Base-by-base conservation (phyloP, 2,113 vertebrate species). In the Capra hircus region DNA sequence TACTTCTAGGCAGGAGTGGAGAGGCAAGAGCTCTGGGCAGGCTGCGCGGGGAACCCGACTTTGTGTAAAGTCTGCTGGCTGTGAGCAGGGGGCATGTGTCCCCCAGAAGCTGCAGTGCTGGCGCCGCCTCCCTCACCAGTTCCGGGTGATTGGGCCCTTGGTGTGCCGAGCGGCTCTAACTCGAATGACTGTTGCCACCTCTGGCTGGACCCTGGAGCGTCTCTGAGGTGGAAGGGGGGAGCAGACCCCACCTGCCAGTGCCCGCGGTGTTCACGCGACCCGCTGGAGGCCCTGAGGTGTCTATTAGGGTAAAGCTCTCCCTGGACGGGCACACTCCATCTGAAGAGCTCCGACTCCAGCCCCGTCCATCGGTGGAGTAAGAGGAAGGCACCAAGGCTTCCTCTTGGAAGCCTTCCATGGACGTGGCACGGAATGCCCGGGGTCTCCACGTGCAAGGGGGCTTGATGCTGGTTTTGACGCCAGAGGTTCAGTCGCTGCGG, bases 401-500 rank as follows among this genome's bases (percentile, higher is more conserved):
- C 36, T 36, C 36, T 36, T 36, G 36, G 36, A 36, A 36, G 36
- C 36, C 36, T 36, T 36, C 36, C 36, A 80, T 1, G 7, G 40
- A 6, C 0, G 28, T 1, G 36, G 12, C 67, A 11, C 2, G 17
- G 33, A 27, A 30, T 40, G 12, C 48, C 8, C 0, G 6, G 28
- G 64, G 16, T 52, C 82, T 55, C 1, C 30, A 7, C 21, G 1
- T 28, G n/a, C 6, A 19, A n/a, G 16, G 67, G 16, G 11, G 3
- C 40, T 0, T 2, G n/a, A 19, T 0, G 3, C 5, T 2, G 23
- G 11, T 12, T 16, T 17, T 0, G 1, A 6, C 0, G 11, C 12
- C 0, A 8, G 23, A 43, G 15, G 28, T 15, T 28, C 1, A 14
- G 2, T 17, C 0, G 0, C 23, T 8, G 28, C 0, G 2, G 16